Conservation (phyloP, 2,888 invertebrate genomes). For the Meteorus cinctellus region DNA sequence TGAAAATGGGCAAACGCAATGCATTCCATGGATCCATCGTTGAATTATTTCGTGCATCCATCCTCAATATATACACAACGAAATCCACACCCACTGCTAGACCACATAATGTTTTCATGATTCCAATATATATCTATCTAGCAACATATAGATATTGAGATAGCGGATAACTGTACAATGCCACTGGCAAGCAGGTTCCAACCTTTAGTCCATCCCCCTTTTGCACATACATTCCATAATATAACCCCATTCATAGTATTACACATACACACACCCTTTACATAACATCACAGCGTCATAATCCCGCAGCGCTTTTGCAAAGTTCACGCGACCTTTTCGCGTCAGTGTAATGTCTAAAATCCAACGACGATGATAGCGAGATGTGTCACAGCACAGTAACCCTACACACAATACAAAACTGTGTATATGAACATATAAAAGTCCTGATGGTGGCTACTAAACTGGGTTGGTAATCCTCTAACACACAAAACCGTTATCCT, state of each 20-base stretch:
- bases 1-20: constrained; percentile 38
- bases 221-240: constrained; percentile 6
- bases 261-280: background rate
- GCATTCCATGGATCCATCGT: constrained; percentile 18
- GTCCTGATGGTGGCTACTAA: constrained; percentile 7
- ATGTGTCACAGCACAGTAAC: background rate
- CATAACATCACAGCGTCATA: constrained; percentile 39
- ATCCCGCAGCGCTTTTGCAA: constrained; percentile 36
- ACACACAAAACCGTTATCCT: constrained; percentile 59
- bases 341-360: constrained; percentile 29
- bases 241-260: constrained; percentile 20
- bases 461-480: constrained; percentile 57
- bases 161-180: constrained; percentile 10
- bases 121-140: constrained; percentile 9
- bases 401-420: constrained; percentile 24
- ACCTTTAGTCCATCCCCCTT: constrained; percentile 22
- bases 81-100: background rate
- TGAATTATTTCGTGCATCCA: constrained; percentile 13
- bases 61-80: background rate
- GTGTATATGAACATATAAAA: background rate
- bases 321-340: constrained; percentile 49
- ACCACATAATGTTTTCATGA: constrained; percentile 17
- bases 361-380: constrained; percentile 11
- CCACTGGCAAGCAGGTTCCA: constrained; percentile 31
- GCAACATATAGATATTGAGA: background rate